Evolutionary conservation across 1,140 invertebrate genomes (phyloP).

Genomic region (Drosophila ironensis): DNA sequence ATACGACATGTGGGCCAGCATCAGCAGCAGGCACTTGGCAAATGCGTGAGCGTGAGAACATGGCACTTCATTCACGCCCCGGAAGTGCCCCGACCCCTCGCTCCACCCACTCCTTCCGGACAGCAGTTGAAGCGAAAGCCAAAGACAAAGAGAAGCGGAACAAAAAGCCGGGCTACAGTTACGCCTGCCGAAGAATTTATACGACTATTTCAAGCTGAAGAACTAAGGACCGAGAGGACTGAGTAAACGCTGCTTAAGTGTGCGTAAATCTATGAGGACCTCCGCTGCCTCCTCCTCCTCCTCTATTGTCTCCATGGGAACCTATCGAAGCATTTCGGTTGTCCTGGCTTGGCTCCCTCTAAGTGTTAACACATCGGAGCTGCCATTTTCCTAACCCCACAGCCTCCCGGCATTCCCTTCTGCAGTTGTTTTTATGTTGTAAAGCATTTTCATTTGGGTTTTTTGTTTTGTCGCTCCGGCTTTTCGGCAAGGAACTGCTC

Average conservation of each 20-base stretch:
- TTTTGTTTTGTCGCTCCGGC: constrained; percentile 24
- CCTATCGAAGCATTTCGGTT: constrained; percentile 57
- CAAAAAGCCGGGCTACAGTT: constrained; percentile 44
- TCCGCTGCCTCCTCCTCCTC: background rate
- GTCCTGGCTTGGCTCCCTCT: constrained; percentile 29
- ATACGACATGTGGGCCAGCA: constrained; percentile 59
- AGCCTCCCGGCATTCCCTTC: background rate
- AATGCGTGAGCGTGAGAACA: constrained; percentile 71
- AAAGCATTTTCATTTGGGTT: constrained; percentile 60
- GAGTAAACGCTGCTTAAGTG: constrained; percentile 69
- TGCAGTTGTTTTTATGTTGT: constrained; percentile 41
- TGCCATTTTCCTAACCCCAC: constrained; percentile 11
- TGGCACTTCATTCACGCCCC: constrained; percentile 68
- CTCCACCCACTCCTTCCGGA: background rate
- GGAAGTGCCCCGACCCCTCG: constrained; percentile 7
- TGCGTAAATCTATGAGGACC: constrained; percentile 70
- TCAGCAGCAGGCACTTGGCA: constrained; percentile 31
- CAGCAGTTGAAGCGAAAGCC: constrained; percentile 29
- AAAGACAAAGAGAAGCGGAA: constrained; percentile 32
- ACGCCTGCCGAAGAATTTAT: constrained; percentile 55
- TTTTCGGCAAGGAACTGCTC: background rate
- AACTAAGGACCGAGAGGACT: constrained; percentile 11
- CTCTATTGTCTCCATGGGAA: constrained; percentile 1
- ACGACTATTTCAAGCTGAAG: constrained; percentile 45
- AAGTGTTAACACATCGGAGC: constrained; percentile 64